Conservation (phyloP, 2,888 invertebrate species). For the Drosophila robusta region DNA sequence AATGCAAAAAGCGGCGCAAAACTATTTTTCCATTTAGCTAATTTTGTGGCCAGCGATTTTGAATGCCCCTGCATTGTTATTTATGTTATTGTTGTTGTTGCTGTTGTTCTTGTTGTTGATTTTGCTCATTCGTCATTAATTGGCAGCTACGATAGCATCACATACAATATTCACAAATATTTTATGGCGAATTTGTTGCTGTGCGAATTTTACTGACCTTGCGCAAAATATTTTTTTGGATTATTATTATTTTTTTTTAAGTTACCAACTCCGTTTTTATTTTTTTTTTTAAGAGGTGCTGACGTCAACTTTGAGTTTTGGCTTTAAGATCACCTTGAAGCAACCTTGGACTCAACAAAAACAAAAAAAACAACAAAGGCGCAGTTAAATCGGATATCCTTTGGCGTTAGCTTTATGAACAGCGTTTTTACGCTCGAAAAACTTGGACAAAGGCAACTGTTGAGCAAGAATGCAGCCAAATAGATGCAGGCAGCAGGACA, state of each 20-base stretch:
- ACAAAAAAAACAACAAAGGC: constrained; percentile 21
- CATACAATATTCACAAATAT: constrained; percentile 27
- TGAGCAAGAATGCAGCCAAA: constrained; percentile 39
- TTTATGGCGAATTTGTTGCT: constrained; percentile 36
- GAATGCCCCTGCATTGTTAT: constrained; percentile 53
- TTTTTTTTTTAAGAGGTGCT: constrained; percentile 11
- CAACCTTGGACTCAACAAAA: constrained; percentile 59
- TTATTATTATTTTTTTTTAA: constrained; percentile 5
- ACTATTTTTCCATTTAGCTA: constrained; percentile 80
- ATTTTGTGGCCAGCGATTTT: constrained; percentile 65
- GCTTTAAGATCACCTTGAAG: constrained; percentile 69
- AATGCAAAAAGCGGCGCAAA: constrained; percentile 68
- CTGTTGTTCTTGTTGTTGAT: constrained; percentile 33
- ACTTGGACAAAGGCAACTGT: constrained; percentile 64
- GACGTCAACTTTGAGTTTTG: constrained; percentile 26
- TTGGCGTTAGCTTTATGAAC: constrained; percentile 65
- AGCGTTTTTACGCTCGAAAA: constrained; percentile 63
- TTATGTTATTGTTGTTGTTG: constrained; percentile 27
- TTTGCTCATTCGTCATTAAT: constrained; percentile 68
- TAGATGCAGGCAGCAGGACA: constrained; percentile 29
- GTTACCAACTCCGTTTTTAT: constrained; percentile 12
- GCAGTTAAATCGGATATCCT: constrained; percentile 59
- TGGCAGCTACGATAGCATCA: constrained; percentile 63
- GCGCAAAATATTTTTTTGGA: constrained; percentile 51
- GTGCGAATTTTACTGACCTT: constrained; percentile 72